A percentile compares a stretch with the other conserved stretches of the same genome.
Evolutionary conservation across 2,888 invertebrate species (phyloP).

Genomic region (Melieria picta): DNA sequence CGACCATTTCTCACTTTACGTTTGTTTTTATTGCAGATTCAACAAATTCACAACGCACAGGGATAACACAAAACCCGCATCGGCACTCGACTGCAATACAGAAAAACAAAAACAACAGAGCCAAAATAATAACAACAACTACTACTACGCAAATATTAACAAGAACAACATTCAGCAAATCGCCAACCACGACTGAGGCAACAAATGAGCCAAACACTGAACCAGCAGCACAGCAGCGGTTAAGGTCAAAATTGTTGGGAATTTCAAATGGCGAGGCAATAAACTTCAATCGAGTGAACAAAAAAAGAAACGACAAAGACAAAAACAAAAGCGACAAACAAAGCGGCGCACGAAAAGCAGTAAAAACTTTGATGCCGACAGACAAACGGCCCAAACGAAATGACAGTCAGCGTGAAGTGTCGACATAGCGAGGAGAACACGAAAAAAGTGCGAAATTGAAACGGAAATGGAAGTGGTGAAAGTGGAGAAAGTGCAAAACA

Average conservation of each 20-base stretch:
- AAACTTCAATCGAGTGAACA: conserved; percentile 26
- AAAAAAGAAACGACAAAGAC: conserved; percentile 10
- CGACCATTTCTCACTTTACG: neutral
- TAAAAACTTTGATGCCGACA: too few relatives aligned
- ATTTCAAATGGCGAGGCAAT: conserved; percentile 38
- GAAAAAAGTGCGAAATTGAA: conserved; percentile 10
- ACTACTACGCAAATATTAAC: too few relatives aligned
- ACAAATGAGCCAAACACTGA: neutral
- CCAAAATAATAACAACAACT: neutral
- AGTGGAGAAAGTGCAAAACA: conserved; percentile 19
- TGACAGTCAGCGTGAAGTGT: too few relatives aligned
- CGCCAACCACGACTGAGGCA: neutral
- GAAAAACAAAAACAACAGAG: neutral
- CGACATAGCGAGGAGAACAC: too few relatives aligned
- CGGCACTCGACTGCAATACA: neutral
- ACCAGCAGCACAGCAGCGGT: neutral
- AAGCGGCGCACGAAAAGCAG: neutral
- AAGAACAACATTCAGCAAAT: neutral
- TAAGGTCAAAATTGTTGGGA: neutral
- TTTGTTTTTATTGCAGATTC: conserved; percentile 9
- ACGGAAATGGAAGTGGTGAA: conserved; percentile 11
- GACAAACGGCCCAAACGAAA: too few relatives aligned
- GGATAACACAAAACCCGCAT: neutral
- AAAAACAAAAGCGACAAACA: conserved; percentile 4
- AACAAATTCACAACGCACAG: neutral